A percentile compares a stretch with the other conserved stretches of the same genome.
phyloP scores from a whole-genome alignment of 2,113 vertebrate genomes.

The Desmodus rotundus region DNA sequence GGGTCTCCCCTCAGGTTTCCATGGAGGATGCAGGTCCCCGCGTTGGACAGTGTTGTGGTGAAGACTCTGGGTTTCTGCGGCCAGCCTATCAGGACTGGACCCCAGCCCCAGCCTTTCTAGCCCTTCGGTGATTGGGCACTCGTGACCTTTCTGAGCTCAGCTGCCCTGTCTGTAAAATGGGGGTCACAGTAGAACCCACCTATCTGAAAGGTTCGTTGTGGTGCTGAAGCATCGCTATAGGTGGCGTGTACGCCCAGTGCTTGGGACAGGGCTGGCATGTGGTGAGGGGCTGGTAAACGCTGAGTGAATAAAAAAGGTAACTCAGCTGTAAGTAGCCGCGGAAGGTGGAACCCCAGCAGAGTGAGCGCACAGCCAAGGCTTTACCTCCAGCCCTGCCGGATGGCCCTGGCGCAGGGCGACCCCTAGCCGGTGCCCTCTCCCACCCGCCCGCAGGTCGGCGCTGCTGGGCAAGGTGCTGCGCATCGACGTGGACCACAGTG shows the following conservation, averaged over 20 bases:
- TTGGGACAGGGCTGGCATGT: neutral
- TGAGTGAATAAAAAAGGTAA: neutral
- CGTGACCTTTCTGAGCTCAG: neutral
- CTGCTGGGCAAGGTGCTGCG: constrained; percentile 96
- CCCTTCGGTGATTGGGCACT: fast-evolving
- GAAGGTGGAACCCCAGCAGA: fast-evolving
- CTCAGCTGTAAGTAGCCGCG: neutral
- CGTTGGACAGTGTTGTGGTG: fast-evolving
- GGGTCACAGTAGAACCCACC: neutral
- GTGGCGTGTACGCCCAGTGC: fast-evolving
- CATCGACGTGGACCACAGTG: constrained; percentile 88
- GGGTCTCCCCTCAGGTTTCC: fast-evolving
- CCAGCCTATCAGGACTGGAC: neutral
- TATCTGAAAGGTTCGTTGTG: neutral
- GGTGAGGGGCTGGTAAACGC: fast-evolving
- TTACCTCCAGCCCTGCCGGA: fast-evolving
- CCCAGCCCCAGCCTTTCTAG: neutral
- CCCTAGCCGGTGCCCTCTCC: neutral
- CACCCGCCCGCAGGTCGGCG: constrained; percentile 82
- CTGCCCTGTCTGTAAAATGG: neutral
- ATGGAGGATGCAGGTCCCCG: neutral
- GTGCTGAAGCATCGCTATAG: fast-evolving
- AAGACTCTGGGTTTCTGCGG: neutral
- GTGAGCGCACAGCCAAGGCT: neutral
- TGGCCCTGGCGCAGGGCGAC: neutral